Base-by-base conservation (phyloP, 2,113 vertebrate genomes). In the Phylloscopus trochilus region DNA sequence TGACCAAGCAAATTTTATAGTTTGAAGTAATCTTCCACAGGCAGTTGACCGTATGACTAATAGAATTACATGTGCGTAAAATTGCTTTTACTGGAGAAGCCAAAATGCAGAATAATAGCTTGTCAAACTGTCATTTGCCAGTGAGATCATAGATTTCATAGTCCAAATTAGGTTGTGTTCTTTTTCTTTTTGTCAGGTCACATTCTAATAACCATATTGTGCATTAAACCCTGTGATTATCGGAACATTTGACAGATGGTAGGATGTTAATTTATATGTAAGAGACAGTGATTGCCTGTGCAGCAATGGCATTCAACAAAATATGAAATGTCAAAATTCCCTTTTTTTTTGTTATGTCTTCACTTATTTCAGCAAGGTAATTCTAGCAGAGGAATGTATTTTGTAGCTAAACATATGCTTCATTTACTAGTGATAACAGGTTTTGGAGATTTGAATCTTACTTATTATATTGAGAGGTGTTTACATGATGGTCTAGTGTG, bases 201-300 rank as follows among this genome's bases (percentile, higher is more conserved):
- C 97, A 97, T 98, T 97, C 97, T 98, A 98, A 98, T 98, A 98
- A 98, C 96, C 97, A 97, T 98, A 98, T 97, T 98, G 97, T 97
- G 92, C 96, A 97, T 97, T 98, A 98, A 97, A 98, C 97, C 96
- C 96, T 97, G 94, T 98, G 98, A 98, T 98, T 98, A 98, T 98
- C 96, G 85, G 95, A 97, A 94, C 96, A 97, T 94, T 98, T 98
- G 98, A 98, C 98, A 98, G 98, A 98, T 98, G 98, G 98, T 97
- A 95, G 97, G 97, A 96, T 98, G 97, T 97, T 98, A 98, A 98
- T 98, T 98, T 98, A 91, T 98, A 96, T 96, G 96, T 97, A 97
- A 96, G 90, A 98, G 97, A 96, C 97, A 98, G 96, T 98, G 97
- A 98, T 97, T 98, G 97, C 97, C 74, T 97, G 79, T 74, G 73